Evolutionary conservation across 2,113 vertebrate genomes (phyloP), one percentile per base, ranked within the genome.

Genomic region (Centropristis striata): DNA sequence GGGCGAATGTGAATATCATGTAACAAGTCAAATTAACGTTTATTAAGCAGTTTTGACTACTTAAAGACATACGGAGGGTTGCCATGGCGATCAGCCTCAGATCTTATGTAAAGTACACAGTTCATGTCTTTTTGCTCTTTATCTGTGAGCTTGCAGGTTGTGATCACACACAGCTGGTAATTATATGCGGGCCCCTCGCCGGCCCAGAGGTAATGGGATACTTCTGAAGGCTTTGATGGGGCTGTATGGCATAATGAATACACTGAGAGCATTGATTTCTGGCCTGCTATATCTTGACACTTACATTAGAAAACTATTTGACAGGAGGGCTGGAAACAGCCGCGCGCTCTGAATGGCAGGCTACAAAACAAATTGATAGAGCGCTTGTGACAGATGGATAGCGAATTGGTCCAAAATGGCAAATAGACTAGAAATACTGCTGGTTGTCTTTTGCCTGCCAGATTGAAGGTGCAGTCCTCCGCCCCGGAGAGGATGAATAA

Each of bases 301-400:
- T 64, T 53, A 57, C 82, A 72, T 79, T 55, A 68, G 5, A 55
- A 36, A 47, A 27, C 20, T 80, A 4, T 81, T 80, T 68, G 72
- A 81, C 55, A 60, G 68, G 21, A 71, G 47, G 32, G 65, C 60
- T 42, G 59, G 61, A 69, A 75, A 39, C 44, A 55, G 59, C 54
- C 18, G 7, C 25, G 8, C 1, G 4, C 61, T 67, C 44, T 75
- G 72, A 85, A 74, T 59, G 74, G 71, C 44, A 77, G 70, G 58
- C 54, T 53, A 68, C 80, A 78, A 79, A 85, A 83, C 51, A 85
- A 71, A 86, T 28, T 55, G 85, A 88, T 54, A 41, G 76, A 75
- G 49, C 75, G 80, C 79, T 70, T 47, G 42, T 80, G 88, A 86
- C 75, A 79, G 86, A 82, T 63, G 54, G 88, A 79, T 47, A 27